Base-by-base conservation (phyloP, 2,113 vertebrate genomes). In the Rallus limicola region DNA sequence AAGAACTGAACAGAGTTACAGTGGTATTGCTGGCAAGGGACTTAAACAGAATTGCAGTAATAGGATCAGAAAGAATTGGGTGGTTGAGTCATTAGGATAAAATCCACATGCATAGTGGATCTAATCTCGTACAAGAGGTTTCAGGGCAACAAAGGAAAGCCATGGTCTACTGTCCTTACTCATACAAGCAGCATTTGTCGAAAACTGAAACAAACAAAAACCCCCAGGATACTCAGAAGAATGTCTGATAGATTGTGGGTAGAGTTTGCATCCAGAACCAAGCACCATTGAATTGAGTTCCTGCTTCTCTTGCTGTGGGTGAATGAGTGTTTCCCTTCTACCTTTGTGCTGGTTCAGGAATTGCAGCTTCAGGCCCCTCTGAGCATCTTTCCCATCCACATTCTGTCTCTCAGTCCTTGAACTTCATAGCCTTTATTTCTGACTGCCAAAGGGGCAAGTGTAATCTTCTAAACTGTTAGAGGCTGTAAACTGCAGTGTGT, bases 61-160 rank as follows among this genome's bases (percentile, higher is more conserved):
- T 94, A 88, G 95, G 90, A 96, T 96, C 79, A 95, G 92, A 83
- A 94, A 9, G 95, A 92, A 83, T 94, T 92, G 85, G 63, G 75
- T 86, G 79, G 38, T 24, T 93, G 92, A 94, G 88, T 97, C 86
- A 78, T 86, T 55, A 74, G 82, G 92, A 94, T 90, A 80, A 90
- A 94, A 86, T 60, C 75, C 92, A 56, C 1, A 6, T 88, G 71
- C 1, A 1, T 48, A 60, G 42, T 86, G 72, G 50, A 64, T 86
- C 86, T 88, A 59, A 77, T 86, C 59, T 83, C 46, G 23, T 65
- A 59, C 82, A 72, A 25, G 70, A 42, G 6, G 24, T 5, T 23
- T 88, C 53, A 60, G 50, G 75, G 44, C 46, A 83, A 17, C 60
- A 34, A 52, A 86, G 70, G 28, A 82, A 52, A 82, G 36, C 67